phyloP scores from a whole-genome alignment of 2,888 invertebrate genomes.

The Orthosia incerta region DNA sequence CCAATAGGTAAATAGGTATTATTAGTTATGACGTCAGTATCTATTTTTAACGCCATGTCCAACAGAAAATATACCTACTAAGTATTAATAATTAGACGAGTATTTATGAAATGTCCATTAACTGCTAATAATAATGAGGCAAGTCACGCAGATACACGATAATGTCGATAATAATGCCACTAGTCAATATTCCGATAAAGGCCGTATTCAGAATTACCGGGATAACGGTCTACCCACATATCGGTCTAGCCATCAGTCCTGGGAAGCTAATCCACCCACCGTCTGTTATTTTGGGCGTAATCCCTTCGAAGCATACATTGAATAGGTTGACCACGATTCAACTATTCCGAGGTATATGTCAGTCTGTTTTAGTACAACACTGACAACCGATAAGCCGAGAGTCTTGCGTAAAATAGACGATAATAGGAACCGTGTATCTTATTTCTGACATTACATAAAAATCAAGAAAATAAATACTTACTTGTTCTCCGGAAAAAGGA shows the following conservation, averaged over 20 bases:
- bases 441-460: neutral
- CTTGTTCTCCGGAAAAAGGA: neutral
- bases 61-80: neutral
- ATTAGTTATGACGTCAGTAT: conserved; percentile 9
- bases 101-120: conserved; percentile 10
- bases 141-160: conserved; percentile 26
- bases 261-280: conserved; percentile 45
- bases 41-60: neutral
- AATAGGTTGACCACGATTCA: conserved; percentile 35
- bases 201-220: conserved; percentile 35
- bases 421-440: neutral
- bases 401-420: neutral
- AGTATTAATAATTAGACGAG: neutral
- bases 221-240: conserved; percentile 27
- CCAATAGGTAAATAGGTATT: neutral
- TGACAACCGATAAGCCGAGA: neutral
- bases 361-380: conserved; percentile 8
- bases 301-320: conserved; percentile 41
- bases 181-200: conserved; percentile 26
- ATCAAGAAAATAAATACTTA: too few species aligned
- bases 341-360: conserved; percentile 12
- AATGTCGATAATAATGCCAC: neutral
- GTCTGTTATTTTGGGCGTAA: conserved; percentile 57
- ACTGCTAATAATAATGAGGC: conserved; percentile 5
- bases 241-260: conserved; percentile 28